These are phyloP conservation scores for Cydia amplana DNA, from an alignment of 1,140 invertebrate species.

Conservation along the genomic window DNA sequence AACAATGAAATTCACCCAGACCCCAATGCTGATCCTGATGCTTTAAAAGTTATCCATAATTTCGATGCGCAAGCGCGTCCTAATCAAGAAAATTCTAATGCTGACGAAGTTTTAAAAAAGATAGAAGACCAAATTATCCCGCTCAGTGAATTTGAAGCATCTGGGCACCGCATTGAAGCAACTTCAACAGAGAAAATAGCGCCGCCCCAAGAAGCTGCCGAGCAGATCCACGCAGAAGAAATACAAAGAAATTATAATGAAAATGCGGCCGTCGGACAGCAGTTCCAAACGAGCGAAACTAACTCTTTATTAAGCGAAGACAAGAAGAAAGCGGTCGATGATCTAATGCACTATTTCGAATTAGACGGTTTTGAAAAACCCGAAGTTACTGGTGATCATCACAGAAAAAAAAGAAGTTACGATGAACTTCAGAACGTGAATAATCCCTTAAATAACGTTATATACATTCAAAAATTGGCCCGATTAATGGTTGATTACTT, in stretches of 20 bases:
- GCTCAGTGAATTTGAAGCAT: slow-evolving; percentile 42
- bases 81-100: slow-evolving; percentile 52
- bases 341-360: slow-evolving; percentile 67
- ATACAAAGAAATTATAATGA: slow-evolving; percentile 40
- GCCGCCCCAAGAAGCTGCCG: slow-evolving; percentile 32
- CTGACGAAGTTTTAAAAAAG: slow-evolving; percentile 60
- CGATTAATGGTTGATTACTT: slow-evolving; percentile 57
- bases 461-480: slow-evolving; percentile 52
- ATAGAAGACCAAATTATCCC: slow-evolving; percentile 75
- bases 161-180: slow-evolving; percentile 13
- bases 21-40: slow-evolving; percentile 50
- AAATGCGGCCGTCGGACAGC: slow-evolving; percentile 39
- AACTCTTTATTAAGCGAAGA: slow-evolving; percentile 46
- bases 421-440: slow-evolving; percentile 49
- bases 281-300: slow-evolving; percentile 40
- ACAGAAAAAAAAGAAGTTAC: slow-evolving; percentile 56
- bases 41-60: slow-evolving; percentile 59
- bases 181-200: slow-evolving; percentile 31
- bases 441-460: slow-evolving; percentile 53
- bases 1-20: slow-evolving; percentile 43
- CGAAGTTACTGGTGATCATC: slow-evolving; percentile 32
- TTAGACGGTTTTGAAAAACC: slow-evolving; percentile 51
- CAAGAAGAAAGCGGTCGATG: slow-evolving; percentile 65
- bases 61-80: slow-evolving; percentile 53
- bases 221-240: slow-evolving; percentile 41